phyloP scores from a whole-genome alignment of 2,888 invertebrate species.

The Drosophila pegasa region DNA sequence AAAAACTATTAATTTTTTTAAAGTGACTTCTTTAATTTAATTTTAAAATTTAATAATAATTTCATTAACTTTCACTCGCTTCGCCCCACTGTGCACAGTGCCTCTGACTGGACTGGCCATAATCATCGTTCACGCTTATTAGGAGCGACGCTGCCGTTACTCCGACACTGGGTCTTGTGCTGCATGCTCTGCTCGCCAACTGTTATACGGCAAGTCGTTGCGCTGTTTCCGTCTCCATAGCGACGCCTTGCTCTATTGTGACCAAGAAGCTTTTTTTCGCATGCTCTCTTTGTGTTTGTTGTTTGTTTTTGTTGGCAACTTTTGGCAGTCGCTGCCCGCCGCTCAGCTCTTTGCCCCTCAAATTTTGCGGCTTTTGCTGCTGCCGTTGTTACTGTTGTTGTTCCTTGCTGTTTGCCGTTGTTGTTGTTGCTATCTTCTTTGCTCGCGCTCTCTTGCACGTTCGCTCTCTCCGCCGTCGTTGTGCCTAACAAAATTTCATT shows the following conservation, averaged over 20 bases:
- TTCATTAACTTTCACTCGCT: background rate
- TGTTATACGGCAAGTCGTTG: constrained; percentile 59
- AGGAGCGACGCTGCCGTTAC: constrained; percentile 21
- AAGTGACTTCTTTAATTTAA: background rate
- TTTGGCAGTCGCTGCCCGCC: constrained; percentile 38
- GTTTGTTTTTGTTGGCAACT: constrained; percentile 68
- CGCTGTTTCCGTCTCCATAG: constrained; percentile 39
- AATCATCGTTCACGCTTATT: constrained; percentile 50
- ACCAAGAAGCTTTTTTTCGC: constrained; percentile 51
- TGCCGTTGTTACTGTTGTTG: constrained; percentile 44
- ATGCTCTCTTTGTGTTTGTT: constrained; percentile 57
- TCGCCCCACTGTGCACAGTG: constrained; percentile 20
- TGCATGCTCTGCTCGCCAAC: constrained; percentile 24
- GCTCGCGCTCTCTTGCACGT: background rate
- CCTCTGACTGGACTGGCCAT: constrained; percentile 32
- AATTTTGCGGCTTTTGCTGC: constrained; percentile 57
- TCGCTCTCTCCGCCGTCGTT: constrained; percentile 10
- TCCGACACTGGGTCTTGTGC: constrained; percentile 14
- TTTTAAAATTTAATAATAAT: background rate
- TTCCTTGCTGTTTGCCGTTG: too few species aligned
- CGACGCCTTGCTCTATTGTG: constrained; percentile 28
- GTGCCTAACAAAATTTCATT: constrained; percentile 63
- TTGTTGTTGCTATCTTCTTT: constrained; percentile 18
- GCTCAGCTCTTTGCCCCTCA: constrained; percentile 40
- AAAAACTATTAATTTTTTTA: background rate